Conservation (phyloP, 2,113 vertebrate species). For the Tragelaphus strepsiceros region DNA sequence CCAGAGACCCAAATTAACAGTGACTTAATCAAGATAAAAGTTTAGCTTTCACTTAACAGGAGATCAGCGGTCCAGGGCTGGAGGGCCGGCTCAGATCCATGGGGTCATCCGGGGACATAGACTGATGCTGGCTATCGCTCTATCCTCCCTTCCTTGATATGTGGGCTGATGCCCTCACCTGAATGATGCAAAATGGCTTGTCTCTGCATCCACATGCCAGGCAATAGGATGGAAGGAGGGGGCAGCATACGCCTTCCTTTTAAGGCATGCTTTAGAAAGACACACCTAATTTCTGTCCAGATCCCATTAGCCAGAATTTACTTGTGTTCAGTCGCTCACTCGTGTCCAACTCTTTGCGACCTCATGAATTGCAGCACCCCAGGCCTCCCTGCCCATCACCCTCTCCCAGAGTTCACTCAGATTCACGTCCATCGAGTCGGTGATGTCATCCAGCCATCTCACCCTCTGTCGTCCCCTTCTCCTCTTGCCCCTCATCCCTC, state of each 20-base stretch:
- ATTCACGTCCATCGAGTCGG: fast-evolving
- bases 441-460: too few species aligned
- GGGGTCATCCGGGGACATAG: neutral
- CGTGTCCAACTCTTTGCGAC: fast-evolving
- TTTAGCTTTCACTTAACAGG: neutral
- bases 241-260: neutral
- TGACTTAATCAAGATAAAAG: neutral
- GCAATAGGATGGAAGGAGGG: neutral
- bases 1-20: neutral
- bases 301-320: neutral
- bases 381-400: too few species aligned
- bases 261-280: neutral
- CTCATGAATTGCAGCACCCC: too few species aligned
- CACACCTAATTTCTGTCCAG: neutral
- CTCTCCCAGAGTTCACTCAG: fast-evolving
- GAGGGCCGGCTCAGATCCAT: neutral
- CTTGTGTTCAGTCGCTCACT: too few species aligned
- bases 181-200: neutral
- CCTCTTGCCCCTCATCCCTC: too few species aligned
- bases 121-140: neutral
- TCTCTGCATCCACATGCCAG: neutral
- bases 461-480: too few species aligned
- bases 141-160: neutral
- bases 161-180: neutral
- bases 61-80: neutral